Evolutionary conservation across 2,113 vertebrate species (phyloP).

Genomic region (Sylvia atricapilla): DNA sequence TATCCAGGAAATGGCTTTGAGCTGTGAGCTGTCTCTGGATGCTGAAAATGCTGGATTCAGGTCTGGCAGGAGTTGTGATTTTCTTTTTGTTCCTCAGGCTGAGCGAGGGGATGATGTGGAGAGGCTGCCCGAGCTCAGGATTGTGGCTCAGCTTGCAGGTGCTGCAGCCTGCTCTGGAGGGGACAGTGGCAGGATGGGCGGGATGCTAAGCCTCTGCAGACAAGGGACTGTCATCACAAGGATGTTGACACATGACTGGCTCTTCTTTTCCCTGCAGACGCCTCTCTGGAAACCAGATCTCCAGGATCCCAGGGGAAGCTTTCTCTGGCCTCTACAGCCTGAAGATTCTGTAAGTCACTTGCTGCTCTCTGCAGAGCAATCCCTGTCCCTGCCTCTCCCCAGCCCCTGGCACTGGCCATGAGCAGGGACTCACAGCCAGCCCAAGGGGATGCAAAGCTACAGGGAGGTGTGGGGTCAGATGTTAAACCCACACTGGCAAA

Average conservation of each 20-base stretch:
- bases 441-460: not conserved
- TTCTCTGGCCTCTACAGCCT: constrained; percentile 91
- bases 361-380: not conserved
- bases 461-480: not conserved
- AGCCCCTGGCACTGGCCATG: not conserved
- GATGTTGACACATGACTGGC: not conserved
- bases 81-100: not conserved
- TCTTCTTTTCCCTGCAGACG: constrained; percentile 76
- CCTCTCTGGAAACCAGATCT: constrained; percentile 93
- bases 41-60: not conserved
- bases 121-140: rapidly evolving
- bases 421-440: not conserved
- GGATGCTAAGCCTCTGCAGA: not conserved
- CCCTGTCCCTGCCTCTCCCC: not conserved
- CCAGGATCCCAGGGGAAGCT: constrained; percentile 82
- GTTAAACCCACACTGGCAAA: not conserved
- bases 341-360: constrained; percentile 90
- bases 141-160: not conserved
- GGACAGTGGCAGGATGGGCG: not conserved
- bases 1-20: not conserved
- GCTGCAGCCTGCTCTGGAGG: not conserved
- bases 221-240: not conserved
- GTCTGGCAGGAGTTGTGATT: not conserved
- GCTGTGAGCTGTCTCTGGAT: not conserved
- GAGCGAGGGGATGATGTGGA: not conserved